Base-by-base conservation (phyloP, 1,140 invertebrate genomes). In the Holotrichia oblita region DNA sequence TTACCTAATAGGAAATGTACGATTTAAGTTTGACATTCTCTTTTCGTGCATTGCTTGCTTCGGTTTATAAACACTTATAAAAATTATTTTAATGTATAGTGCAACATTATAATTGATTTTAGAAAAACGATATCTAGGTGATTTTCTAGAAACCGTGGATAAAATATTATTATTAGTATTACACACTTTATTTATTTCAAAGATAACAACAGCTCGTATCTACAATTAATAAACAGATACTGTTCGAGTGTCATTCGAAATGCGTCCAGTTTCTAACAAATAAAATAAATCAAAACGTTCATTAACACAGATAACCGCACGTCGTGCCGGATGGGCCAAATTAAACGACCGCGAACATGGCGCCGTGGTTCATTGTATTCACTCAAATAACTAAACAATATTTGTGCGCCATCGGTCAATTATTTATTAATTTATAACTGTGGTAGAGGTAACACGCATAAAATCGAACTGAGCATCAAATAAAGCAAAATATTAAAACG, bases 381-480 rank as follows among this genome's bases (percentile, higher is more conserved):
- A n/a, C 7, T 48, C 8, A 48, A 48, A 48, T 14, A 3, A n/a
- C 44, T 10, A 48, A 48, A 48, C n/a, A 48, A 48, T 48, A 48
- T 48, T 12, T 48, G 44, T 12, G 41, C 41, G 10, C 12, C n/a
- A 48, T 48, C n/a, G 44, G 8, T 48, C 44, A 48, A 48, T 48
- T 48, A 48, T 48, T 48, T 48, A 48, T 48, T 48, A 48, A 48
- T 48, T 48, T 14, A 48, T 48, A 48, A 48, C 12, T 48, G 44
- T n/a, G n/a, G 44, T 8, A 12, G 10, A 14, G 44, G 44, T 3
- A n/a, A 48, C 12, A 48, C n/a, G 12, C 44, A 48, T 48, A 48
- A 48, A 48, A 12, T 48, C 44, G 3, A 48, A 12, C 44, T 48
- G 44, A 12, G 12, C 44, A 12, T n/a, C n/a, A n/a, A n/a, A n/a